These are phyloP conservation scores for Tetramorium alpestre DNA, from an alignment of 1,140 invertebrate genomes.

Conservation along the genomic window DNA sequence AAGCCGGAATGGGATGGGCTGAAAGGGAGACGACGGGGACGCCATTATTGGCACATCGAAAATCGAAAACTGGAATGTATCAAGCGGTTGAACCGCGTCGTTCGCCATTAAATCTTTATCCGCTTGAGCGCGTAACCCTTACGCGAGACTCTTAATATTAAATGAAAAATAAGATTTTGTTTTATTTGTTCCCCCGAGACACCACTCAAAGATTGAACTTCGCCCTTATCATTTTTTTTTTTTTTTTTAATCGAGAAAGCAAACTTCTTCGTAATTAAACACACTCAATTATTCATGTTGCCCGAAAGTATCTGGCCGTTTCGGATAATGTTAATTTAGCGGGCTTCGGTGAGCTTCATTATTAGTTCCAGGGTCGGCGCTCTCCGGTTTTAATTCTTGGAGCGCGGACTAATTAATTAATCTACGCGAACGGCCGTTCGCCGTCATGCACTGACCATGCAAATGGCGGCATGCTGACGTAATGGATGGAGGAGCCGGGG, in stretches of 20 bases:
- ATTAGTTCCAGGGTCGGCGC: conserved; percentile 22
- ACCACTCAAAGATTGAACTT: neutral
- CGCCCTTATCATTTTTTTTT: neutral
- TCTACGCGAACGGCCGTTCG: conserved; percentile 75
- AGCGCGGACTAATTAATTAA: conserved; percentile 83
- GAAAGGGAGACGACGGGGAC: conserved; percentile 47
- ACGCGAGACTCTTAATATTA: conserved; percentile 20
- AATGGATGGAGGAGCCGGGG: neutral
- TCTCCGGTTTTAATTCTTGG: conserved; percentile 80
- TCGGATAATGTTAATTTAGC: conserved; percentile 24
- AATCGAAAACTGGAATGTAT: conserved; percentile 75
- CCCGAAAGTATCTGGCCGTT: neutral
- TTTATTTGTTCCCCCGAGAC: neutral
- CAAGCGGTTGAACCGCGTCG: conserved; percentile 66
- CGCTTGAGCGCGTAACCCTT: neutral
- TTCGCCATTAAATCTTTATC: conserved; percentile 31
- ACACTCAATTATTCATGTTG: conserved; percentile 18
- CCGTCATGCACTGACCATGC: conserved; percentile 35
- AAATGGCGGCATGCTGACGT: conserved; percentile 44
- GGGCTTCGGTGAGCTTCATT: conserved; percentile 1
- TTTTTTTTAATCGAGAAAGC: neutral
- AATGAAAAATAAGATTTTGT: neutral
- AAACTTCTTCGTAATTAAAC: conserved; percentile 1
- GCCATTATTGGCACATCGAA: conserved; percentile 73
- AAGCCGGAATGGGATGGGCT: conserved; percentile 20